These are phyloP conservation scores for Prostheceraeus crozeri DNA, from an alignment of 2,888 invertebrate genomes.

Conservation along the genomic window DNA sequence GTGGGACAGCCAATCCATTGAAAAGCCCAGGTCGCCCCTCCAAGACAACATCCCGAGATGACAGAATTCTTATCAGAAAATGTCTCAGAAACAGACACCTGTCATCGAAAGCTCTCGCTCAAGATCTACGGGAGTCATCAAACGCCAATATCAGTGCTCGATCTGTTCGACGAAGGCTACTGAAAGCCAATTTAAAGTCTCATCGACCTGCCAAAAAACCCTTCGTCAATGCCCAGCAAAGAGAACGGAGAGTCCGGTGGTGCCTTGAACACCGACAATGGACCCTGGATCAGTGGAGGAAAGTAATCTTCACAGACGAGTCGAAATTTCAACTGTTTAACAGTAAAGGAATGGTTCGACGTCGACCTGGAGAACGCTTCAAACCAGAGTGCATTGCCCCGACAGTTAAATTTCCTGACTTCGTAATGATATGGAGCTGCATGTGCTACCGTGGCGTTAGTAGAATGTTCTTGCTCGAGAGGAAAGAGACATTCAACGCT, in stretches of 20 bases:
- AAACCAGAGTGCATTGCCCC: conserved; percentile 8
- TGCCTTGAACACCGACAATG: conserved; percentile 9
- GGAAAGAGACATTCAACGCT: too few relatives aligned
- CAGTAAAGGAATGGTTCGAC: conserved; percentile 18
- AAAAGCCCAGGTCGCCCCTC: conserved; percentile 22
- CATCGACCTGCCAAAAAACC: conserved; percentile 17
- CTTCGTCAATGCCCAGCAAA: neutral
- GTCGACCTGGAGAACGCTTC: conserved; percentile 16
- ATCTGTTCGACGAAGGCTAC: conserved; percentile 14
- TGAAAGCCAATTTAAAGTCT: conserved; percentile 15
- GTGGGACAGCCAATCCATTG: conserved; percentile 13
- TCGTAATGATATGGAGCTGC: conserved; percentile 14
- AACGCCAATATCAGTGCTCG: conserved; percentile 22
- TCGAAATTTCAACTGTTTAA: conserved; percentile 20
- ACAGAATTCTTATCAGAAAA: conserved; percentile 5
- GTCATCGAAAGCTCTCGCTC: conserved; percentile 10
- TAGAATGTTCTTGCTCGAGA: conserved; percentile 1
- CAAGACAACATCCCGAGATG: conserved; percentile 12
- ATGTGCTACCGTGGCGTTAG: neutral
- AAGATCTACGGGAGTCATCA: neutral
- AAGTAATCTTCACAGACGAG: conserved; percentile 8
- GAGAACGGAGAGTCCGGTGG: conserved; percentile 13
- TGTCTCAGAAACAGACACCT: conserved; percentile 10
- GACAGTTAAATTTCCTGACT: conserved; percentile 9
- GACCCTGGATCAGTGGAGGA: conserved; percentile 18